Conservation (phyloP, 2,888 invertebrate genomes). For the Troides oblongomaculatus region DNA sequence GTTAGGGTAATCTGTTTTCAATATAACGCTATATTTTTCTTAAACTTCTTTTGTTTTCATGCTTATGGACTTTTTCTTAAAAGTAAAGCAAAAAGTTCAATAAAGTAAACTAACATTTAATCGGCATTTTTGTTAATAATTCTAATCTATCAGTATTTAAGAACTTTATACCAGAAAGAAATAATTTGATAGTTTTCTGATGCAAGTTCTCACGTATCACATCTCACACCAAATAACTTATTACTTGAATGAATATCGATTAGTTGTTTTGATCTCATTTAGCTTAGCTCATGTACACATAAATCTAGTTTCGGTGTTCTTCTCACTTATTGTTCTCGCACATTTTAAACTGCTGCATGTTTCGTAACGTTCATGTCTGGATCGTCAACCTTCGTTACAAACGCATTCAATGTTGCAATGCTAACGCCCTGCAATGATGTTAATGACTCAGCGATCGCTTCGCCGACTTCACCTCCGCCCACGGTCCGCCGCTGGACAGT, state of each 20-base stretch:
- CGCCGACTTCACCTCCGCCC: conserved; percentile 2
- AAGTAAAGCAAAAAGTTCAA: too few relatives aligned
- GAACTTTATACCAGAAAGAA: too few relatives aligned
- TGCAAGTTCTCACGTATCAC: too few relatives aligned
- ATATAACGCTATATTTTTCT: not conserved
- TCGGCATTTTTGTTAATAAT: too few relatives aligned
- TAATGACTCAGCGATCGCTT: conserved; percentile 10
- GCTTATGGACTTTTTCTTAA: not conserved
- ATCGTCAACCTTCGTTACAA: not conserved
- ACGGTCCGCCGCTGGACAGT: conserved; percentile 4
- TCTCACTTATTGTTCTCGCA: not conserved
- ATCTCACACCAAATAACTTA: too few relatives aligned
- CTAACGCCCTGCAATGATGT: conserved; percentile 1
- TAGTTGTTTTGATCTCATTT: too few relatives aligned
- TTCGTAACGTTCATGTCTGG: not conserved
- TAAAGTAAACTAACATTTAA: too few relatives aligned
- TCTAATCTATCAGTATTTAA: too few relatives aligned
- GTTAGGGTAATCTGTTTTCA: conserved; percentile 7
- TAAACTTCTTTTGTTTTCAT: not conserved
- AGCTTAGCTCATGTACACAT: too few relatives aligned
- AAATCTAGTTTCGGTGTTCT: too few relatives aligned
- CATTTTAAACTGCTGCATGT: not conserved
- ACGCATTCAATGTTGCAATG: conserved; percentile 16
- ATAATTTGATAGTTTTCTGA: too few relatives aligned
- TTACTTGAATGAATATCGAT: too few relatives aligned